Percentiles rank a stretch among this genome's conserved stretches.
These are phyloP conservation scores for Liodrosophila aerea DNA, from an alignment of 2,888 invertebrate species.

Conservation along the genomic window DNA sequence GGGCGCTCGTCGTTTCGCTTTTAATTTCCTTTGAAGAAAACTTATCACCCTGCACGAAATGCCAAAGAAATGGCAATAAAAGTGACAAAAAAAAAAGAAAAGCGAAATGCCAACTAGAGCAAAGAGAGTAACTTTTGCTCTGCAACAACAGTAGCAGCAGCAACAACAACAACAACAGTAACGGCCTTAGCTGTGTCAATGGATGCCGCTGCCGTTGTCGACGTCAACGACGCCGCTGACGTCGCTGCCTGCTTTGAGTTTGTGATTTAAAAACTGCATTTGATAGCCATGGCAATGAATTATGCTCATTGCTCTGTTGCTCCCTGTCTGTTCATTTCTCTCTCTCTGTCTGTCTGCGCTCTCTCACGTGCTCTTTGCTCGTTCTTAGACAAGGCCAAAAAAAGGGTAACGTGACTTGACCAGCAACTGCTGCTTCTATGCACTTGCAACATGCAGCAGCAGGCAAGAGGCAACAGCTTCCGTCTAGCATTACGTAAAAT, in stretches of 20 bases:
- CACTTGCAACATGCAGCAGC: conserved; percentile 7
- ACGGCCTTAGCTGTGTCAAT: conserved; percentile 42
- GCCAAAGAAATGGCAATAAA: conserved; percentile 60
- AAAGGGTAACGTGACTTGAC: conserved; percentile 33
- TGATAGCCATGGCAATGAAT: conserved; percentile 51
- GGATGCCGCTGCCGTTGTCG: conserved; percentile 8
- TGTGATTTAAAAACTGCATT: conserved; percentile 60
- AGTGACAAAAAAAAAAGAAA: conserved; percentile 18
- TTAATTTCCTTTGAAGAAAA: conserved; percentile 67
- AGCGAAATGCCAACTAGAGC: conserved; percentile 36
- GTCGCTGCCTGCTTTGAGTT: conserved; percentile 35
- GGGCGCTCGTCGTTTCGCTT: conserved; percentile 51
- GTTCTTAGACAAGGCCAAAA: conserved; percentile 34
- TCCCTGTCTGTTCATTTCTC: neutral
- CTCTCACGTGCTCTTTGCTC: conserved; percentile 6
- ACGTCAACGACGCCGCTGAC: conserved; percentile 11
- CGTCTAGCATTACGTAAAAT: conserved; percentile 1
- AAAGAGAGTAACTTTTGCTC: conserved; percentile 36
- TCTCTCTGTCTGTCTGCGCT: neutral
- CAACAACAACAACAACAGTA: conserved; percentile 5
- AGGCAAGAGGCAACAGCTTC: neutral
- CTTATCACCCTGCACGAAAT: conserved; percentile 62
- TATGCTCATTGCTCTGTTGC: neutral
- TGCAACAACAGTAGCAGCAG: conserved; percentile 6
- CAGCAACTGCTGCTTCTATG: conserved; percentile 19